Evolutionary conservation across 2,797 vertebrate species (phyloP).

Genomic region (Microctenopoma steveboyesi): DNA sequence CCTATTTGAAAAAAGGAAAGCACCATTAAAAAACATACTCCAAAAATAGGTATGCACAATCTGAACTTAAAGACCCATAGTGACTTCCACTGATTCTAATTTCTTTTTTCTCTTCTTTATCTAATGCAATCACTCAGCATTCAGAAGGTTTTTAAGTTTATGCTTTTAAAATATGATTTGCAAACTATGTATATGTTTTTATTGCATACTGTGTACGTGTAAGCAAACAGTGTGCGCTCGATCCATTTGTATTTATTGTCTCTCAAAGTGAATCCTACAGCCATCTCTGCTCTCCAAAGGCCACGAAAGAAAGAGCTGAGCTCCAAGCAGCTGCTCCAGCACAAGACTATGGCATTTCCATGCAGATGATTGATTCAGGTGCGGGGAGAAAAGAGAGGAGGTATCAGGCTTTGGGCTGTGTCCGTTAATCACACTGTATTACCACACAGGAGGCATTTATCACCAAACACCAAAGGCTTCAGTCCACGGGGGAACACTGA

Average conservation of each 20-base stretch:
- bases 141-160: neutral
- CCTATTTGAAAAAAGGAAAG: neutral
- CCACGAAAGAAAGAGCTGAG: slow-evolving; percentile 42
- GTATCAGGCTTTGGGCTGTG: slow-evolving; percentile 74
- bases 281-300: slow-evolving; percentile 42
- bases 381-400: slow-evolving; percentile 67
- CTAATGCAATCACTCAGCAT: neutral
- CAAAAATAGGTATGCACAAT: slow-evolving; percentile 10
- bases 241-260: slow-evolving; percentile 43
- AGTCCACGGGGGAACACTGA: slow-evolving; percentile 77
- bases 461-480: slow-evolving; percentile 82
- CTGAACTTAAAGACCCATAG: slow-evolving; percentile 6
- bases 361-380: slow-evolving; percentile 83
- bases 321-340: slow-evolving; percentile 65
- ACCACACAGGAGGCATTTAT: slow-evolving; percentile 84
- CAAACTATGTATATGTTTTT: too few relatives aligned
- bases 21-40: neutral
- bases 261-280: slow-evolving; percentile 44
- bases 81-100: neutral
- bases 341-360: slow-evolving; percentile 72
- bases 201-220: neutral
- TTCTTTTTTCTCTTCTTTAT: neutral
- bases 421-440: slow-evolving; percentile 84
- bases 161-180: neutral
- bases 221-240: slow-evolving; percentile 6